Base-by-base conservation (phyloP, 92 coral and sea anemone genomes). In the Palythoa caribaeorum region DNA sequence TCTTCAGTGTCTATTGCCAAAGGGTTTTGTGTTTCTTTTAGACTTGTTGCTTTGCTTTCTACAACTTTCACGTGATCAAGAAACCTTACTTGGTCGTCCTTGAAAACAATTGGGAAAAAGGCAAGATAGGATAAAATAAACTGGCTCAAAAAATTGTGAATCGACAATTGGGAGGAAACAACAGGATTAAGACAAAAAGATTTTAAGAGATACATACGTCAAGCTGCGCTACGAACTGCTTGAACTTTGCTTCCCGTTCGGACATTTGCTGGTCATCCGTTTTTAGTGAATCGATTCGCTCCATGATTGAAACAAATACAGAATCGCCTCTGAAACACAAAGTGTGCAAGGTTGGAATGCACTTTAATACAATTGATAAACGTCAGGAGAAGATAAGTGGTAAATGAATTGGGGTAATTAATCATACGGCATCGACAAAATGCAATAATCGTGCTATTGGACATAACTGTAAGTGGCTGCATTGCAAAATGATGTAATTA, bases 31-130 rank as follows among this genome's bases (percentile, higher is more conserved):
- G 93, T 87, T 14, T 84, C 77, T 76, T 91, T 94, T 0, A 97
- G 90, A 44, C 92, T 88, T 73, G 88, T 88, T 17, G 94, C 98
- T 78, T 97, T 97, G 88, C 96, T 97, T 69, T 96, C 94, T 37
- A 97, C 95, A 71, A 90, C 95, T 73, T 91, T 93, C 47, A 94
- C 88, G 73, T 94, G 95, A 54, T 97, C 99, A 28, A 80, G 48
- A 71, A 97, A 93, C 16, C 73, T 90, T 7, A 69, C 73, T 69
- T 91, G 93, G 62, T 97, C 97, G 9, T 89, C 92, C 99, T 97
- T 39, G 15, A 53, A 87, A 54, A 70, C 17, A 12, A 70, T 70
- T 6, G 13, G 8, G 6, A 16, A 44, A 35, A 55, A 35, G 0
- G 65, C 1, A 40, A 40, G 47, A 40, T 5, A 44, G 50, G 50